Evolutionary conservation across 64 coral and sea anemone species (phyloP).

Genomic region (Montipora foliosa): DNA sequence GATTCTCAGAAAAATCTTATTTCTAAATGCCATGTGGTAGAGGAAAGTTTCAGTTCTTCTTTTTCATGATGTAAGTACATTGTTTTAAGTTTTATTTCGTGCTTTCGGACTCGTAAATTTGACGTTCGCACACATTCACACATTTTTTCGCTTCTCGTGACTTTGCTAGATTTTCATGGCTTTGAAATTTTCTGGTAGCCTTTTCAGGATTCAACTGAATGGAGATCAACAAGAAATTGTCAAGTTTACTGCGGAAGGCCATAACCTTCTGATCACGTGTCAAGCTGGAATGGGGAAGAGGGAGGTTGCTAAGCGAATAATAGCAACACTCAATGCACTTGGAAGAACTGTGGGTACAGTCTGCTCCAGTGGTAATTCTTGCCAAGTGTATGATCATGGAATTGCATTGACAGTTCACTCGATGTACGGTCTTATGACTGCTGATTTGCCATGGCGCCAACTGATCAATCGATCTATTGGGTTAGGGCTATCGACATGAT

Average conservation of each 20-base stretch:
- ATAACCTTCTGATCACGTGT: slow-evolving; percentile 54
- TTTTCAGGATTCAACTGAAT: slow-evolving; percentile 22
- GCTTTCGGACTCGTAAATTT: background rate
- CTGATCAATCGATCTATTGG: slow-evolving; percentile 8
- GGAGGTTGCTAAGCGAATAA: background rate
- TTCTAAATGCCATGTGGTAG: background rate
- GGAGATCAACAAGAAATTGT: slow-evolving; percentile 19
- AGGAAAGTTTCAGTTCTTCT: background rate
- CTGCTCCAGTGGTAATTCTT: slow-evolving; percentile 49
- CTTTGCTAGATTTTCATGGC: background rate
- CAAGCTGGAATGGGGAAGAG: slow-evolving; percentile 56
- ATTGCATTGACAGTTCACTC: slow-evolving; percentile 40
- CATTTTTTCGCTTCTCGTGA: background rate
- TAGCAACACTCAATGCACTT: background rate
- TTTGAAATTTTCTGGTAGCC: background rate
- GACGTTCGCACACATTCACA: background rate
- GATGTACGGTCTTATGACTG: slow-evolving; percentile 32
- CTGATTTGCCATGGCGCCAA: slow-evolving; percentile 38
- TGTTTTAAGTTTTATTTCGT: background rate
- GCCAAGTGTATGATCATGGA: slow-evolving; percentile 8
- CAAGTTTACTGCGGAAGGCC: slow-evolving; percentile 27
- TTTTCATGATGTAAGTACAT: slow-evolving; percentile 2
- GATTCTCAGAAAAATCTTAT: background rate
- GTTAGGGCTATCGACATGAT: slow-evolving; percentile 1
- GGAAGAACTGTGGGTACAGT: slow-evolving; percentile 12